These are phyloP conservation scores for Gymnothorax javanicus DNA, from an alignment of 2,797 vertebrate genomes.

Conservation along the genomic window DNA sequence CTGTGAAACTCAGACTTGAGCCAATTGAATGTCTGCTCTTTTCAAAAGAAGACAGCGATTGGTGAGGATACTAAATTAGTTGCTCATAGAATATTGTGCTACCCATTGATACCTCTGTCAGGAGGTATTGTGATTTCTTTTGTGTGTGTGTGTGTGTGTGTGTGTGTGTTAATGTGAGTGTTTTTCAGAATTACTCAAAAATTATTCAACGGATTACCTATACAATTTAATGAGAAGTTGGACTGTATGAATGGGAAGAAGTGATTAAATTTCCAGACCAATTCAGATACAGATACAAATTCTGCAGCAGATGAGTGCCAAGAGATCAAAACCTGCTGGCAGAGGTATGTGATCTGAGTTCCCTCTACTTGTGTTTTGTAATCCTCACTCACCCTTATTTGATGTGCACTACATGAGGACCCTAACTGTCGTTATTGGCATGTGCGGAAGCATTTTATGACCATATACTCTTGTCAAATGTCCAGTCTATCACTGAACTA, in stretches of 20 bases:
- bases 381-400: background rate
- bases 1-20: background rate
- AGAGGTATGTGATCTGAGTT: too few species aligned
- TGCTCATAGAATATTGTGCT: background rate
- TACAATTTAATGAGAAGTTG: too few species aligned
- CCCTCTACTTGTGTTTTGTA: background rate
- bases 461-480: background rate
- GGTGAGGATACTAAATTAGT: background rate
- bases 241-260: too few species aligned
- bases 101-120: background rate
- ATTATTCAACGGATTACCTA: too few species aligned
- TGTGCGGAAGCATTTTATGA: background rate
- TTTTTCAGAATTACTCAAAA: too few species aligned
- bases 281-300: too few species aligned
- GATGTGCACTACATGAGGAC: background rate
- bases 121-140: background rate
- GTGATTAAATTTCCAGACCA: too few species aligned
- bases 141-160: too few species aligned
- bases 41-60: background rate
- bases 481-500: background rate
- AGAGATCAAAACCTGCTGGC: too few species aligned
- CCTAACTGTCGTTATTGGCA: background rate
- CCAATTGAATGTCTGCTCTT: background rate
- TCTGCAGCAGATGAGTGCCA: too few species aligned
- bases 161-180: too few species aligned